These are phyloP conservation scores for Panthera uncia DNA, from an alignment of 2,113 vertebrate genomes.

Conservation along the genomic window DNA sequence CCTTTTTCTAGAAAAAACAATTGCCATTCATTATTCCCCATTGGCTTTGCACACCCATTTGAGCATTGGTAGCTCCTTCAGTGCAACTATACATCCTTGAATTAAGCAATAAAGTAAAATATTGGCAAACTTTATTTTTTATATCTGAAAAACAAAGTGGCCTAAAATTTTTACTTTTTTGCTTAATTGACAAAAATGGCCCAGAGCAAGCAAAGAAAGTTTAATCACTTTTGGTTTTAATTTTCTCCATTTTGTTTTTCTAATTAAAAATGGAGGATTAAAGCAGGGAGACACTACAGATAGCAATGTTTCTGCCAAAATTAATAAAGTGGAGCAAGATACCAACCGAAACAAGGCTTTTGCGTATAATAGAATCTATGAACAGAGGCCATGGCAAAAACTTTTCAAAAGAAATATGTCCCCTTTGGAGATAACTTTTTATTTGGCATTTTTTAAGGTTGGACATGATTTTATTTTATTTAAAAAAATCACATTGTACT, in stretches of 20 bases:
- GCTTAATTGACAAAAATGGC: constrained; percentile 1
- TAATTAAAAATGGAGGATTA: constrained; percentile 54
- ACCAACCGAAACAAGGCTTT: background rate
- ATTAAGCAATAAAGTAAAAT: constrained; percentile 9
- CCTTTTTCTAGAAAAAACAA: background rate
- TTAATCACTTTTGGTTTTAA: constrained; percentile 42
- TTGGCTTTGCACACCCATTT: background rate
- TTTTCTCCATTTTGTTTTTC: constrained; percentile 62
- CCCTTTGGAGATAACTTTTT: background rate
- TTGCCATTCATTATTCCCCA: background rate
- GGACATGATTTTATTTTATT: background rate
- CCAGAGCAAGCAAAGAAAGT: constrained; percentile 10
- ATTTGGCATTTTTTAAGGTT: background rate
- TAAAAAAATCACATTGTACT: background rate
- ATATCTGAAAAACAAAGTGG: background rate
- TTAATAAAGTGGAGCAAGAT: constrained; percentile 41
- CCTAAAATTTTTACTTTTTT: background rate
- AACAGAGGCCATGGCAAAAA: background rate
- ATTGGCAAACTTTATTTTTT: background rate
- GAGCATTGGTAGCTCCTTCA: background rate
- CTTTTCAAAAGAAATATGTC: background rate
- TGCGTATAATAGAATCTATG: background rate
- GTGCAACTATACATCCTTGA: background rate
- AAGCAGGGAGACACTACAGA: background rate
- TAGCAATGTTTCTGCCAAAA: constrained; percentile 19